Conservation (phyloP, 2,113 vertebrate species). For the Collichthys lucidus region DNA sequence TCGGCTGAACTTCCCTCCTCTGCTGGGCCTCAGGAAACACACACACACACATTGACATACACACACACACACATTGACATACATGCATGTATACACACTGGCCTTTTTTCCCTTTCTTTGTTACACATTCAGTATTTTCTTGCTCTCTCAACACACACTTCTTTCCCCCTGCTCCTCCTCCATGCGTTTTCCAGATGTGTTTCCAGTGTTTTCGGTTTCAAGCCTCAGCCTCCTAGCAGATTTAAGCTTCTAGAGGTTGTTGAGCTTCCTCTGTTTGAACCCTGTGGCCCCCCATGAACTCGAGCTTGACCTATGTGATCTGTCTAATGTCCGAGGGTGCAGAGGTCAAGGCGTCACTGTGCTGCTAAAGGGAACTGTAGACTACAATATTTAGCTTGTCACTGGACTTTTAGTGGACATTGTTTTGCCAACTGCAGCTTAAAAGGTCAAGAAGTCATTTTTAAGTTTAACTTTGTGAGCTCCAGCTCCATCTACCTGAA, state of each 20-base stretch:
- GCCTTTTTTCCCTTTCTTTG: constrained; percentile 19
- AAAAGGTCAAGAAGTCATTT: not conserved
- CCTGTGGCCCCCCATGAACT: not conserved
- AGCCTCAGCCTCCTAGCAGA: constrained; percentile 17
- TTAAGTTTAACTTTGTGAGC: not conserved
- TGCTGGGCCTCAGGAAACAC: constrained; percentile 59
- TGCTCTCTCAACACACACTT: not conserved
- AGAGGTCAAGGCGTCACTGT: not conserved
- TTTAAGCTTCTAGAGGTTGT: not conserved
- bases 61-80: not conserved
- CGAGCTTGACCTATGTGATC: constrained; percentile 11
- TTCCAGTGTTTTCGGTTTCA: constrained; percentile 33
- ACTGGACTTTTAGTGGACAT: not conserved
- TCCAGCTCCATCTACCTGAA: not conserved
- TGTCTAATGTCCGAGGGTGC: constrained; percentile 2
- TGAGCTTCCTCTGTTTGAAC: constrained; percentile 32
- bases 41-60: constrained; percentile 28
- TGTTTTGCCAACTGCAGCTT: not conserved
- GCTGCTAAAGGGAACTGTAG: not conserved
- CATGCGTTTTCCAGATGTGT: constrained; percentile 72
- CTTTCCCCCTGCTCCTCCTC: constrained; percentile 15
- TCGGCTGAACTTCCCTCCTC: constrained; percentile 66
- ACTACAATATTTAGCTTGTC: too few relatives aligned
- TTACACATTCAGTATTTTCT: constrained; percentile 45
- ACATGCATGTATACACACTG: constrained; percentile 26